phyloP scores from a whole-genome alignment of 2,113 vertebrate species.

The rabbit (Oryctolagus cuniculus) region DNA sequence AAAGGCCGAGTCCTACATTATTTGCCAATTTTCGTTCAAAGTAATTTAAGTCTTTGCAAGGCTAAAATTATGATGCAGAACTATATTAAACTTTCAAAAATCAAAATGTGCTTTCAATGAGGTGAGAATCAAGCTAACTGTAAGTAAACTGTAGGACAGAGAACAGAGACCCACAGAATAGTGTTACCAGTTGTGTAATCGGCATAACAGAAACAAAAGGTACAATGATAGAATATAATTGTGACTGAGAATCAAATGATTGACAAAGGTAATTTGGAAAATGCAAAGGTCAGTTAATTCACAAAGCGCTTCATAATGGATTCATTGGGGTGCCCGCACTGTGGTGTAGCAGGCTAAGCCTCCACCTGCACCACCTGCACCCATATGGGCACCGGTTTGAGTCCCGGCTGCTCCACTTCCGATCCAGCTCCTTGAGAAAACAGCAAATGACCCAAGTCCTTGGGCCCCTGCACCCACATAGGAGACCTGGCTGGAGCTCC shows the following conservation, averaged over 20 bases:
- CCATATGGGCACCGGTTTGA: no score
- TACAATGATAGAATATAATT: slow-evolving; percentile 5
- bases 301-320: neutral
- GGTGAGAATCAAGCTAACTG: neutral
- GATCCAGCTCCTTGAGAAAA: no score
- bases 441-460: no score
- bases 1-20: neutral
- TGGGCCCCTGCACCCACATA: no score
- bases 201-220: neutral
- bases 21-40: neutral
- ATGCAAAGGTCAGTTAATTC: neutral
- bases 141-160: slow-evolving; percentile 31
- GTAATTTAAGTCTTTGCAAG: neutral
- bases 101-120: slow-evolving; percentile 22
- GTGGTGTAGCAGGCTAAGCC: no score
- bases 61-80: slow-evolving; percentile 30
- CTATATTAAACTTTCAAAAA: slow-evolving; percentile 35
- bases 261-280: neutral
- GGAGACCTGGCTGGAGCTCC: no score
- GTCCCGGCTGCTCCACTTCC: no score
- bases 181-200: neutral
- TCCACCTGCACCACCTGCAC: no score
- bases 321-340: neutral
- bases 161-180: neutral
- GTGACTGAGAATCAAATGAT: neutral